Conservation (phyloP, 2,888 invertebrate genomes). For the Notodonta dromedarius region DNA sequence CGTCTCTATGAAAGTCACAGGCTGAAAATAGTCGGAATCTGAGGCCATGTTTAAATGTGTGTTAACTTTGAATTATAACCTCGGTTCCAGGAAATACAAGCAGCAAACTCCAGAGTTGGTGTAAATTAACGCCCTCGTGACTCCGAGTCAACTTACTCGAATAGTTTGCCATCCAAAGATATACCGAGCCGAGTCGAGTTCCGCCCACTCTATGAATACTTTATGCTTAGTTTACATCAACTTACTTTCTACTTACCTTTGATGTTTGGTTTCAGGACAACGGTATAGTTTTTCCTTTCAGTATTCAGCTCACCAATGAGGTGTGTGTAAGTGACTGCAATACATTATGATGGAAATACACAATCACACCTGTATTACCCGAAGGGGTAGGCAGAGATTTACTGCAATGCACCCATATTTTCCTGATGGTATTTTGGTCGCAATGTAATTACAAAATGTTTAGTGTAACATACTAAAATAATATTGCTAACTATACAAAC, state of each 20-base stretch:
- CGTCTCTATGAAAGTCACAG: too few species aligned
- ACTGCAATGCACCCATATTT: too few species aligned
- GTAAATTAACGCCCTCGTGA: constrained; percentile 28
- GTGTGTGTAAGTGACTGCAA: too few species aligned
- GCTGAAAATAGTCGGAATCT: too few species aligned
- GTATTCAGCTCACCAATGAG: too few species aligned
- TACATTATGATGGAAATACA: neutral
- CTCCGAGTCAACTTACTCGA: constrained; percentile 11
- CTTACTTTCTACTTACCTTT: neutral
- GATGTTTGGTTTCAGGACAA: neutral
- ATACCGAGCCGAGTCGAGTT: constrained; percentile 20
- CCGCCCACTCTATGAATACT: constrained; percentile 33
- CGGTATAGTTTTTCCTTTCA: too few species aligned
- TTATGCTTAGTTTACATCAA: constrained; percentile 14
- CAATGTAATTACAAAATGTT: too few species aligned
- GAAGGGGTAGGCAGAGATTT: neutral
- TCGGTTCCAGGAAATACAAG: neutral
- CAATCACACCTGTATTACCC: too few species aligned
- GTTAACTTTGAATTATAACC: neutral
- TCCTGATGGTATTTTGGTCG: too few species aligned
- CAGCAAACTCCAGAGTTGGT: constrained; percentile 20
- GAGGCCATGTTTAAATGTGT: neutral
- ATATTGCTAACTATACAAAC: too few species aligned
- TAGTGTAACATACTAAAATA: too few species aligned
- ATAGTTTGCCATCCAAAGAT: constrained; percentile 22